A percentile compares a stretch with the other conserved stretches of the same genome.
phyloP scores from a whole-genome alignment of 2,113 vertebrate genomes.

The Rana temporaria region DNA sequence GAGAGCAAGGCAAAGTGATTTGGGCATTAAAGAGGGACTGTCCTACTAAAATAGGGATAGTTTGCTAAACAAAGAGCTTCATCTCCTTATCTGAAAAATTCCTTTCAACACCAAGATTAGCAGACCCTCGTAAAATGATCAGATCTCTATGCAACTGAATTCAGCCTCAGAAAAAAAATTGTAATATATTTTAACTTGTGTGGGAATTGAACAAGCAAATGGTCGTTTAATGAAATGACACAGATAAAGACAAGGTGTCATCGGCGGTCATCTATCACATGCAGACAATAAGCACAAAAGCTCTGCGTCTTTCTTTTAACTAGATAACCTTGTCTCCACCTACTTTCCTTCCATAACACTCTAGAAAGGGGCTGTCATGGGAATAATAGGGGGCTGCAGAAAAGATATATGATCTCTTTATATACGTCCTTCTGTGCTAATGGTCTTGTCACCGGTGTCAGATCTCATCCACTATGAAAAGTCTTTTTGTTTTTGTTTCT shows the following conservation, averaged over 20 bases:
- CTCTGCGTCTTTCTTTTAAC: not conserved
- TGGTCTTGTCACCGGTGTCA: slow-evolving; percentile 2
- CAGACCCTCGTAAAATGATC: not conserved
- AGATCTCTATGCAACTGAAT: too few species aligned
- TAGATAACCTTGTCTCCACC: not conserved
- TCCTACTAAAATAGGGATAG: too few species aligned
- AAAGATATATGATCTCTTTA: slow-evolving; percentile 18
- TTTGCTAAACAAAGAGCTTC: too few species aligned
- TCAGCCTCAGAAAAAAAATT: not conserved
- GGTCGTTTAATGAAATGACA: not conserved
- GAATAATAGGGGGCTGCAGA: not conserved
- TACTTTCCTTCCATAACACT: not conserved
- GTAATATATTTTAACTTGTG: not conserved
- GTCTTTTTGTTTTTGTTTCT: too few species aligned
- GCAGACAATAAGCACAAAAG: slow-evolving; percentile 25
- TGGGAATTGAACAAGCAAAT: not conserved
- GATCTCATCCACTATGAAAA: not conserved
- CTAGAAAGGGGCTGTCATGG: not conserved
- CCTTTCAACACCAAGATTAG: not conserved
- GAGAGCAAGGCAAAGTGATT: too few species aligned
- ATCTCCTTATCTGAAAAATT: too few species aligned
- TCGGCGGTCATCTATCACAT: not conserved
- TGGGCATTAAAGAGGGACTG: too few species aligned
- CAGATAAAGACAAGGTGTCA: slow-evolving; percentile 7
- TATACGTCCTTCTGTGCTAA: not conserved